phyloP scores from a whole-genome alignment of 2,888 invertebrate genomes.

The Luperina testacea region DNA sequence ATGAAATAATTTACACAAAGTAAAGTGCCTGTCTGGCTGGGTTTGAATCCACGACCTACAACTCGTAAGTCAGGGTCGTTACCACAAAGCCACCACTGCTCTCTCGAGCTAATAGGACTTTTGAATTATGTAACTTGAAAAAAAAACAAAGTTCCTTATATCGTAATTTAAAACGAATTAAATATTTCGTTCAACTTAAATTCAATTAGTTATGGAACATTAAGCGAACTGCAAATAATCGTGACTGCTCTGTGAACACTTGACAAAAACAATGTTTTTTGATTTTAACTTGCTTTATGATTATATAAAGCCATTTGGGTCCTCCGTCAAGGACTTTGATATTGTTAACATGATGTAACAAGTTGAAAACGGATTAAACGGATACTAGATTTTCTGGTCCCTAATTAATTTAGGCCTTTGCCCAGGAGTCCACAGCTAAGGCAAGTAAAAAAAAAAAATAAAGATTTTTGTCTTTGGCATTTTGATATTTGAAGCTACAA shows the following conservation, averaged over 20 bases:
- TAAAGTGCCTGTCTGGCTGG: no score
- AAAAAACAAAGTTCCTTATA: neutral
- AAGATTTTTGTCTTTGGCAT: neutral
- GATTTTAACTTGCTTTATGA: constrained; percentile 14
- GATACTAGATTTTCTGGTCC: constrained; percentile 5
- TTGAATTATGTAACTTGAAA: neutral
- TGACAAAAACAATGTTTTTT: constrained; percentile 20
- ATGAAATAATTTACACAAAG: no score
- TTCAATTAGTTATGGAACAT: constrained; percentile 34
- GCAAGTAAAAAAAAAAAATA: no score
- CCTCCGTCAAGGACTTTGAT: constrained; percentile 27
- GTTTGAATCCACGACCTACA: no score
- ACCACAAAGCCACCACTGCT: no score
- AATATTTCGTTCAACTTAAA: constrained; percentile 21
- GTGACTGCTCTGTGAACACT: constrained; percentile 59
- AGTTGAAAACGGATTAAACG: neutral
- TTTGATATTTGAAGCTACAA: neutral
- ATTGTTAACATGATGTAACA: neutral
- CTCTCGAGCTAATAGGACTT: no score
- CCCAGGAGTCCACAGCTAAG: no score
- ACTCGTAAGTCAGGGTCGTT: no score
- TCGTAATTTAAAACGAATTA: constrained; percentile 15
- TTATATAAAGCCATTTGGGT: constrained; percentile 1
- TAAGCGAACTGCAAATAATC: constrained; percentile 29
- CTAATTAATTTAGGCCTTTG: neutral